These are phyloP conservation scores for Platysteira castanea DNA, from an alignment of 2,113 vertebrate species.

Conservation along the genomic window DNA sequence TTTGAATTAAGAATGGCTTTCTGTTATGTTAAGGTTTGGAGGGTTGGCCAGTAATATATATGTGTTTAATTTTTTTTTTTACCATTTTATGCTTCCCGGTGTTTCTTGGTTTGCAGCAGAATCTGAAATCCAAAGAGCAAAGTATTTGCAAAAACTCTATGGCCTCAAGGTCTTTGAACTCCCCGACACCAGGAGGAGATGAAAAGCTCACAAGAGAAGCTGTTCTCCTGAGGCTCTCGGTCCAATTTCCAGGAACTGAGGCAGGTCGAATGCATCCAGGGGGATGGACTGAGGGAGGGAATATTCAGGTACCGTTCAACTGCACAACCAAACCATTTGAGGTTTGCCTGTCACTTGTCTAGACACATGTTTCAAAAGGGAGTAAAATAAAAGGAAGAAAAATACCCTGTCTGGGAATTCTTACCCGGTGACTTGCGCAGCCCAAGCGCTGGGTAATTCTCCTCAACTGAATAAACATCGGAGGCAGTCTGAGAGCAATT, in stretches of 20 bases:
- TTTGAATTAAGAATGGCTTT: neutral
- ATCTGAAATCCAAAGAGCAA: neutral
- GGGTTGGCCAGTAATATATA: neutral
- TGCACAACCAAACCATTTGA: neutral
- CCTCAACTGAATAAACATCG: slow-evolving; percentile 33
- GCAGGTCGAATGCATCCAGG: neutral
- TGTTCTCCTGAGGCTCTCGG: neutral
- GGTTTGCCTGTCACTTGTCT: slow-evolving; percentile 18
- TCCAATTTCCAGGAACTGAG: neutral
- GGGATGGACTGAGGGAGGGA: neutral
- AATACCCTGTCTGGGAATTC: slow-evolving; percentile 39
- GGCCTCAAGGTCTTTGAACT: neutral
- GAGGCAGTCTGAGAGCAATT: slow-evolving; percentile 24
- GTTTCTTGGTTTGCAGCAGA: neutral
- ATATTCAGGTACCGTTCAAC: neutral
- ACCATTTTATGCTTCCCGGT: neutral
- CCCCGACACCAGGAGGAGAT: neutral
- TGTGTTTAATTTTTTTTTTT: neutral
- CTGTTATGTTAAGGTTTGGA: neutral
- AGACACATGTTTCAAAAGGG: slow-evolving; percentile 10
- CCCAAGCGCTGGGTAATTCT: slow-evolving; percentile 28
- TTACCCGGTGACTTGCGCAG: neutral
- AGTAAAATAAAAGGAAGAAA: slow-evolving; percentile 12
- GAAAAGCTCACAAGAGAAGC: neutral
- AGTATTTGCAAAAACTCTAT: neutral